A percentile compares a stretch with the other conserved stretches of the same genome.
Conservation (phyloP, 2,113 vertebrate genomes). For the Etheostoma cragini region DNA sequence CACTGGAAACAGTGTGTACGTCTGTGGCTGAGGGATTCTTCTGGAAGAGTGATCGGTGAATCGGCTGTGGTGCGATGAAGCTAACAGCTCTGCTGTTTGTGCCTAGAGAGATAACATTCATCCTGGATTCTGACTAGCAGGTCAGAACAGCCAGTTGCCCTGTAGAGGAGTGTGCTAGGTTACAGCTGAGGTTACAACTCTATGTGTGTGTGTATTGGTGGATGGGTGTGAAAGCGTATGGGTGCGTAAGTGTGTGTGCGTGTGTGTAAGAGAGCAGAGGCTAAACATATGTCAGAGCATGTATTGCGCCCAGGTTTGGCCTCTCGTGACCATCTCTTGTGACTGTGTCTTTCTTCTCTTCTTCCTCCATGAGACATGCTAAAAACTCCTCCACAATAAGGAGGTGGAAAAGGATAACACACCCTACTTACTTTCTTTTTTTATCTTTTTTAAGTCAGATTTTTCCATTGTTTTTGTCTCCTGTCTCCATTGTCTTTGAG, state of each 20-base stretch:
- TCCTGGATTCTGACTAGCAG: constrained; percentile 68
- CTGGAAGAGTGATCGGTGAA: constrained; percentile 69
- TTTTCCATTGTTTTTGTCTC: constrained; percentile 45
- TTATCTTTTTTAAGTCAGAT: constrained; percentile 26
- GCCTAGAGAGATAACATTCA: constrained; percentile 80
- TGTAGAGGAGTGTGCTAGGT: constrained; percentile 67
- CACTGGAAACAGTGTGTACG: constrained; percentile 71
- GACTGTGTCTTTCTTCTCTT: constrained; percentile 47
- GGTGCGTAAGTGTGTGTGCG: constrained; percentile 45
- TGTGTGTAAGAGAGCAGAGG: constrained; percentile 67
- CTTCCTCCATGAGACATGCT: constrained; percentile 70
- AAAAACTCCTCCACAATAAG: constrained; percentile 41
- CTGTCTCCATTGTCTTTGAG: constrained; percentile 63
- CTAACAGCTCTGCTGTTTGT: constrained; percentile 75
- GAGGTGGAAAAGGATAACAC: constrained; percentile 49
- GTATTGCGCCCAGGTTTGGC: constrained; percentile 54
- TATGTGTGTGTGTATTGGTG: constrained; percentile 37
- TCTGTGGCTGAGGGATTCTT: constrained; percentile 58
- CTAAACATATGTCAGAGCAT: constrained; percentile 62
- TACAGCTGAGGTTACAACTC: constrained; percentile 69
- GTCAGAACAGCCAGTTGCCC: constrained; percentile 68
- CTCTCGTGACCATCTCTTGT: constrained; percentile 44
- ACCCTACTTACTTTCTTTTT: constrained; percentile 33
- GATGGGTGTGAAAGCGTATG: constrained; percentile 22
- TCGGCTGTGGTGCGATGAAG: constrained; percentile 61